These are phyloP conservation scores for Chaetogeoica ovagalla DNA, from an alignment of 2,888 invertebrate species.

Conservation along the genomic window DNA sequence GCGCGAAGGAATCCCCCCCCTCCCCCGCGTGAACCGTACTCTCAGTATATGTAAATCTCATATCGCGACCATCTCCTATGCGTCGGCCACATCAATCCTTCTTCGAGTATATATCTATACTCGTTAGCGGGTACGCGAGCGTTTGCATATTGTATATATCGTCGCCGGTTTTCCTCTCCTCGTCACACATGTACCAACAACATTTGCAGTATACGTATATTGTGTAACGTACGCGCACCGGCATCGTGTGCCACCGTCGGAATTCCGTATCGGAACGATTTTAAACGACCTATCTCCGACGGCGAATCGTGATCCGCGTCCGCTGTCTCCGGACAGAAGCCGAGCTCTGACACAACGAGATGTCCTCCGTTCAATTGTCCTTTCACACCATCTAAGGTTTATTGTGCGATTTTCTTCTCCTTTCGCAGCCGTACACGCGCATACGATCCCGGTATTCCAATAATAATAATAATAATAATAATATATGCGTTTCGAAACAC, in stretches of 20 bases:
- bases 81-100: slow-evolving; percentile 28
- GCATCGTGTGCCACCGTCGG: slow-evolving; percentile 10
- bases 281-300: slow-evolving; percentile 2
- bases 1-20: background rate
- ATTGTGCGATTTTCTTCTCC: slow-evolving; percentile 10
- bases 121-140: slow-evolving; percentile 31
- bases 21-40: slow-evolving; percentile 3
- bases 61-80: slow-evolving; percentile 1
- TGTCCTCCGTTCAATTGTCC: slow-evolving; percentile 49
- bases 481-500: too few species aligned
- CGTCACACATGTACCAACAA: background rate
- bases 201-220: background rate
- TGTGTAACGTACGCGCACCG: too few species aligned
- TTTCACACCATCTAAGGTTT: slow-evolving; percentile 43
- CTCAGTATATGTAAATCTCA: slow-evolving; percentile 23
- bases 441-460: background rate
- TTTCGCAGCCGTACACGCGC: background rate
- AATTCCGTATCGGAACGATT: slow-evolving; percentile 30
- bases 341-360: slow-evolving; percentile 3
- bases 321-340: slow-evolving; percentile 13
- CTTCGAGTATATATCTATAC: slow-evolving; percentile 8
- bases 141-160: slow-evolving; percentile 27
- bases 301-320: slow-evolving; percentile 25
- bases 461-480: too few species aligned
- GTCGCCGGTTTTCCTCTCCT: too few species aligned